These are phyloP conservation scores for Noctua comes DNA, from an alignment of 2,888 invertebrate genomes.

Conservation along the genomic window DNA sequence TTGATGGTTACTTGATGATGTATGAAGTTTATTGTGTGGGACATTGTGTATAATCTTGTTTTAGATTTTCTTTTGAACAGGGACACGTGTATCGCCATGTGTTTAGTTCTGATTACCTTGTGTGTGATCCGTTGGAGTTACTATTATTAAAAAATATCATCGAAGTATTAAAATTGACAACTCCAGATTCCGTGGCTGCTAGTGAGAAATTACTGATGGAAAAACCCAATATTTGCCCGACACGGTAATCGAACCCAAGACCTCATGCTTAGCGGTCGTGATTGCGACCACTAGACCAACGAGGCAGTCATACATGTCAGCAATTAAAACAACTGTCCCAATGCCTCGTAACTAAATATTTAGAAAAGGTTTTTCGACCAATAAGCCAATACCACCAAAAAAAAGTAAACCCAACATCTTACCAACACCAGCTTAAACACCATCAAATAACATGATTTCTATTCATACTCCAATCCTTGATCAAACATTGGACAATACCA, in stretches of 20 bases:
- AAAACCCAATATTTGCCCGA: too few relatives aligned
- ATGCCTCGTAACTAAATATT: not conserved
- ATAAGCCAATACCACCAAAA: not conserved
- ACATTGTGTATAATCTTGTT: conserved; percentile 56
- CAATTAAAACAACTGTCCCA: not conserved
- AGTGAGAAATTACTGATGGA: too few relatives aligned
- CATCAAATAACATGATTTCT: conserved; percentile 54
- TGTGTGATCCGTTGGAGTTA: not conserved
- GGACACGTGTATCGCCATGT: conserved; percentile 47
- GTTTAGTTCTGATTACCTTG: conserved; percentile 10
- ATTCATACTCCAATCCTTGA: conserved; percentile 68
- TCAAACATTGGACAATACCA: conserved; percentile 69
- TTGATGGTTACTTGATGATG: conserved; percentile 88
- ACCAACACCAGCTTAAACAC: conserved; percentile 36
- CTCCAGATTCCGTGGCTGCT: too few relatives aligned
- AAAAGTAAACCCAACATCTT: not conserved
- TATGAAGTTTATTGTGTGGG: conserved; percentile 77
- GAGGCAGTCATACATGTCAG: not conserved
- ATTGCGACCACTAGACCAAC: too few relatives aligned
- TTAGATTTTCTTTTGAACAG: conserved; percentile 43
- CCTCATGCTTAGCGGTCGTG: too few relatives aligned
- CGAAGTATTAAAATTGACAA: not conserved
- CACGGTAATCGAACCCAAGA: too few relatives aligned
- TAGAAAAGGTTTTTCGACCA: not conserved
- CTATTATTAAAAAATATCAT: not conserved